Evolutionary conservation across 2,888 invertebrate genomes (phyloP).

Genomic region (Prenolepis imparis): DNA sequence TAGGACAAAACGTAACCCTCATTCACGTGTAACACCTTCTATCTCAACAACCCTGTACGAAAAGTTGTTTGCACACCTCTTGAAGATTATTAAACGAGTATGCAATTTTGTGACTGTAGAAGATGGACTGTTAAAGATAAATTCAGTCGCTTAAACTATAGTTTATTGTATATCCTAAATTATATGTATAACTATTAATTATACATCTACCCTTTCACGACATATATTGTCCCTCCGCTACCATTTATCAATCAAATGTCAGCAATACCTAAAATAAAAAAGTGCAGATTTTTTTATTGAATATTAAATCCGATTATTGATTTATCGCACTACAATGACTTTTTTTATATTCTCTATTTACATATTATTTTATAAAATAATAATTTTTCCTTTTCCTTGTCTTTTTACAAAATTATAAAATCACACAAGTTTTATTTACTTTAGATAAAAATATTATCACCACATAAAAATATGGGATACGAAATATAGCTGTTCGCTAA

Average conservation of each 20-base stretch:
- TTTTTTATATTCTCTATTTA: background rate
- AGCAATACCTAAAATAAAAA: background rate
- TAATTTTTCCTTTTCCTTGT: background rate
- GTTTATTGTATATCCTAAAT: background rate
- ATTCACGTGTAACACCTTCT: slow-evolving; percentile 26
- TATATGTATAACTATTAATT: background rate
- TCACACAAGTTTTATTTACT: background rate
- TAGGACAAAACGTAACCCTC: slow-evolving; percentile 62
- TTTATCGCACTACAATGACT: background rate
- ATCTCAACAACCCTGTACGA: background rate
- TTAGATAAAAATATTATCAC: background rate
- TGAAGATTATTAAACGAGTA: background rate
- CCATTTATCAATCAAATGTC: background rate
- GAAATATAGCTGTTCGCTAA: background rate
- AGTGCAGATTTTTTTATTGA: background rate
- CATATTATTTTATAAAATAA: background rate
- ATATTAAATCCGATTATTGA: background rate
- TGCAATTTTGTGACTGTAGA: background rate
- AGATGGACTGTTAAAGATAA: background rate
- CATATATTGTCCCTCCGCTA: background rate
- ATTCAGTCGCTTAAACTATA: background rate
- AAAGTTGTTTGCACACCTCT: background rate
- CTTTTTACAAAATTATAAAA: background rate
- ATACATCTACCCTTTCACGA: background rate
- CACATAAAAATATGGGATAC: background rate